phyloP scores from a whole-genome alignment of 2,113 vertebrate genomes.

The Myrmecobius fasciatus region DNA sequence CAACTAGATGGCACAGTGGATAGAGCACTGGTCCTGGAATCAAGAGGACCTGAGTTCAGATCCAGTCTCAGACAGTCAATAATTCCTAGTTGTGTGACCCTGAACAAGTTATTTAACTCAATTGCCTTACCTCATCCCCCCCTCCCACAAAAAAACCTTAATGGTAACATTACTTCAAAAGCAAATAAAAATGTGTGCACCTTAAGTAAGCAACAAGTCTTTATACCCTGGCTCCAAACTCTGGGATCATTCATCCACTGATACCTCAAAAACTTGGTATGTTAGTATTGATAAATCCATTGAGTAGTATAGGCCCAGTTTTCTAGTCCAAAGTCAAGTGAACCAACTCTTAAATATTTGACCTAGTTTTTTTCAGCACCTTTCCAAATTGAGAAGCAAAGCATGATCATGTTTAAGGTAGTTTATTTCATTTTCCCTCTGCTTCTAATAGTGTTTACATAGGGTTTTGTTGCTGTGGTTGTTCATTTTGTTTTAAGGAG shows the following conservation, averaged over 20 bases:
- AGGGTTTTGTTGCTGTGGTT: background rate
- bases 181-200: slow-evolving; percentile 7
- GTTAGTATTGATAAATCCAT: slow-evolving; percentile 28
- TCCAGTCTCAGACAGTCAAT: too few species aligned
- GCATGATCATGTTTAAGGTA: background rate
- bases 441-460: background rate
- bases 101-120: too few species aligned
- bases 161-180: background rate
- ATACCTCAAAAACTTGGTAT: slow-evolving; percentile 15
- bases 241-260: slow-evolving; percentile 10
- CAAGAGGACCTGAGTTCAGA: too few species aligned
- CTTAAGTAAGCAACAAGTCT: background rate
- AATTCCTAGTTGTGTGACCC: too few species aligned
- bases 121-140: too few species aligned
- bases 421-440: background rate
- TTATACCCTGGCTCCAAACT: slow-evolving; percentile 42
- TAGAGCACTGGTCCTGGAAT: too few species aligned
- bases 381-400: slow-evolving; percentile 5
- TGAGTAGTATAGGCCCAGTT: background rate
- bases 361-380: background rate
- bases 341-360: background rate
- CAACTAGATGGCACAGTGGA: too few species aligned
- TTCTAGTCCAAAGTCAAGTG: background rate
- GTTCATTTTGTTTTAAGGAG: background rate
- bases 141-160: background rate